These are phyloP conservation scores for Pelobates fuscus DNA, from an alignment of 2,113 vertebrate species.

Conservation along the genomic window DNA sequence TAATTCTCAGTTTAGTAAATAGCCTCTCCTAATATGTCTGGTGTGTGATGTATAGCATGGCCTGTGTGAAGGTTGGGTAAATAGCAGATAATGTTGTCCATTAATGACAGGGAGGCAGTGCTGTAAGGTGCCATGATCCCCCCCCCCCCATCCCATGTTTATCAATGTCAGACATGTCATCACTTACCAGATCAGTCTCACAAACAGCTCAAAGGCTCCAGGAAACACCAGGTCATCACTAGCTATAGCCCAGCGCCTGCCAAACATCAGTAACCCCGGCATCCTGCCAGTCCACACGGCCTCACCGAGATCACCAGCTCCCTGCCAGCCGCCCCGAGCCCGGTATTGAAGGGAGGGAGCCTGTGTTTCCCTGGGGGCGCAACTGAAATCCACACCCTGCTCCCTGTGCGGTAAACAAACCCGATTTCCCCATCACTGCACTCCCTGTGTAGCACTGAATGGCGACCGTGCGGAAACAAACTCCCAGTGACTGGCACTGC, in stretches of 20 bases:
- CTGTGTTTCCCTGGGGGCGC: background rate
- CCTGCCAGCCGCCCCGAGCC: background rate
- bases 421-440: background rate
- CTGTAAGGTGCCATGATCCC: no score
- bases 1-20: no score
- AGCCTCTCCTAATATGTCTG: no score
- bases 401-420: background rate
- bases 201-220: constrained; percentile 79
- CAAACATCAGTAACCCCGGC: constrained; percentile 87
- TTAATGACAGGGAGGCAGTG: no score
- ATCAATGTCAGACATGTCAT: background rate
- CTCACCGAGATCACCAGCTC: background rate
- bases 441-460: background rate
- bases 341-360: no score
- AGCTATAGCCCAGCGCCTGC: constrained; percentile 90
- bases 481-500: no score
- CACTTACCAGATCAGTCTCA: constrained; percentile 82
- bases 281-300: constrained; percentile 59
- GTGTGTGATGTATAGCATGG: no score
- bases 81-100: no score
- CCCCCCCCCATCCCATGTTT: no score
- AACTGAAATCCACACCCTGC: background rate
- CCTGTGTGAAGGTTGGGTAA: no score
- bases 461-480: constrained; percentile 15
- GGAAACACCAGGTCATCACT: constrained; percentile 96